Percentiles rank a stretch among this genome's conserved stretches.
Evolutionary conservation across 2,888 invertebrate species (phyloP).

Genomic region (Clitarchus hookeri): DNA sequence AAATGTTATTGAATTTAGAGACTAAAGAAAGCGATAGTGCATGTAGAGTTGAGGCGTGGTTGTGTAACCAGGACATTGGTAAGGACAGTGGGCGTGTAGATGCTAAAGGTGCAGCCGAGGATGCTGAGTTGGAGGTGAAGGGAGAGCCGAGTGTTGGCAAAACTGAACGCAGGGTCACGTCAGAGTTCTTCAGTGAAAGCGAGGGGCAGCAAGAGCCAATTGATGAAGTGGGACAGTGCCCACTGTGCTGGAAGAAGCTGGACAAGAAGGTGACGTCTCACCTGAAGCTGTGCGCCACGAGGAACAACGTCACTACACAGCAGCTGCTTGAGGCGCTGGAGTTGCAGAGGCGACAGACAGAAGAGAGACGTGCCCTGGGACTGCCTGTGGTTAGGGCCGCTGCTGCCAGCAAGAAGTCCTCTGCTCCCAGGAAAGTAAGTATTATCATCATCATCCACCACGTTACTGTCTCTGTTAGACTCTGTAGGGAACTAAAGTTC

Average conservation of each 20-base stretch:
- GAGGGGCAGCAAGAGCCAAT: background rate
- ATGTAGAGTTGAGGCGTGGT: constrained; percentile 9
- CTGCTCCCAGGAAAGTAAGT: constrained; percentile 15
- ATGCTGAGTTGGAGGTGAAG: background rate
- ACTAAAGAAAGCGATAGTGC: background rate
- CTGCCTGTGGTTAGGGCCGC: constrained; percentile 46
- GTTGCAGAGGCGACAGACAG: constrained; percentile 53
- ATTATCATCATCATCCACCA: background rate
- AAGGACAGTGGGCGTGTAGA: background rate
- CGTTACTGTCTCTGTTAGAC: no score
- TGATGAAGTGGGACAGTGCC: constrained; percentile 45
- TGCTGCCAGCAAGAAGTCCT: background rate
- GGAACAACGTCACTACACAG: constrained; percentile 52
- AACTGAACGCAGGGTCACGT: background rate
- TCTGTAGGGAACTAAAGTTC: no score
- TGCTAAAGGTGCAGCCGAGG: background rate
- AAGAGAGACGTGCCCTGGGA: constrained; percentile 54
- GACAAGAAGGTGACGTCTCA: constrained; percentile 49
- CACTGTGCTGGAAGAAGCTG: constrained; percentile 52
- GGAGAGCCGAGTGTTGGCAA: background rate
- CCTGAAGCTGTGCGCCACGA: constrained; percentile 53
- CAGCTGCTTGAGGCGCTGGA: constrained; percentile 52
- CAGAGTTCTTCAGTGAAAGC: background rate
- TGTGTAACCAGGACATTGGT: background rate
- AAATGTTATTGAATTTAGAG: background rate